Conservation (phyloP, 1,140 invertebrate species). For the Gryon sp. region DNA sequence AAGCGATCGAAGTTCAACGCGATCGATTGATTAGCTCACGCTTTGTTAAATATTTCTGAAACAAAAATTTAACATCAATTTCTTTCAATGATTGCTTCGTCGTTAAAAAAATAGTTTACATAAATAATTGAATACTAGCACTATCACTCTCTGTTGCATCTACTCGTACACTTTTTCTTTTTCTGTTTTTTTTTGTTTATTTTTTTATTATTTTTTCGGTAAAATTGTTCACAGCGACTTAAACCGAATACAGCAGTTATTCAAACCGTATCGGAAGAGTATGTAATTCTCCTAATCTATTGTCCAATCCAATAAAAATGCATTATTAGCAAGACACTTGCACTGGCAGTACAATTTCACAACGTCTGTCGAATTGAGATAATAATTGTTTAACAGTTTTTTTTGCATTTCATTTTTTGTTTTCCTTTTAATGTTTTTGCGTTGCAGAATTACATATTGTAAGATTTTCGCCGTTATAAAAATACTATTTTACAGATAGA, state of each 20-base stretch:
- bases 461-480: constrained; percentile 72
- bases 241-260: constrained; percentile 12
- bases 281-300: constrained; percentile 21
- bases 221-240: constrained; percentile 33
- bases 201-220: too few relatives aligned
- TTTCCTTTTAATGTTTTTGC: constrained; percentile 6
- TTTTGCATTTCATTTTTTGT: constrained; percentile 28
- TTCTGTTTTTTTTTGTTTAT: neutral
- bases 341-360: constrained; percentile 27
- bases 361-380: neutral
- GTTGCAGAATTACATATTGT: constrained; percentile 44
- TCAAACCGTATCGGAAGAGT: constrained; percentile 33
- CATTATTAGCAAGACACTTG: constrained; percentile 32
- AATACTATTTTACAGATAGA: constrained; percentile 77
- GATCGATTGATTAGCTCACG: constrained; percentile 8
- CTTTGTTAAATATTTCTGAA: constrained; percentile 7
- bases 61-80: constrained; percentile 14
- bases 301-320: constrained; percentile 12
- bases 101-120: constrained; percentile 41
- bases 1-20: neutral
- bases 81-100: constrained; percentile 3
- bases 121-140: constrained; percentile 41
- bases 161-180: constrained; percentile 28
- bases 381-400: neutral
- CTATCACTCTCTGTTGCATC: constrained; percentile 4